Conservation (phyloP, 2,888 invertebrate species). For the Aphrophora alni region DNA sequence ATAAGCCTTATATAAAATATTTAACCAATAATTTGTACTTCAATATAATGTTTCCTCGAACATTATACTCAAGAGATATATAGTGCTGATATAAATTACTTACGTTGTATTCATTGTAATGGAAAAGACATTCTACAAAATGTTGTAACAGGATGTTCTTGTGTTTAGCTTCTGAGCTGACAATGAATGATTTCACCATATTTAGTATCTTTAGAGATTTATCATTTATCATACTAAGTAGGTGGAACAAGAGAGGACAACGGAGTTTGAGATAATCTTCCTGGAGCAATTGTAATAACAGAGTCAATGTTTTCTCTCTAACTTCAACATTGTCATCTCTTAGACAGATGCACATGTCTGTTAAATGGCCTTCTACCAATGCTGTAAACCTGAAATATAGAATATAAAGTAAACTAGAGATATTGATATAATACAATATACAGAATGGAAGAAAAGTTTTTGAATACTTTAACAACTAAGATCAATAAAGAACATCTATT, state of each 20-base stretch:
- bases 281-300: conserved; percentile 72
- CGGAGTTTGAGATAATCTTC: conserved; percentile 75
- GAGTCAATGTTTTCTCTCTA: conserved; percentile 68
- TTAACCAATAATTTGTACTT: no score
- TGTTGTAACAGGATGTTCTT: conserved; percentile 68
- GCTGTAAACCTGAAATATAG: conserved; percentile 66
- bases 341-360: conserved; percentile 69
- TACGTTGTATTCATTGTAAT: conserved; percentile 63
- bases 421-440: no score
- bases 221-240: conserved; percentile 67
- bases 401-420: no score
- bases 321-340: conserved; percentile 63
- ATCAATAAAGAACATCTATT: no score
- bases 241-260: conserved; percentile 71
- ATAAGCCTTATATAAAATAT: no score
- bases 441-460: no score
- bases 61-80: no score
- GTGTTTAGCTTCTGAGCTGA: conserved; percentile 67
- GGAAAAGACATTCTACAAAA: conserved; percentile 74
- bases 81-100: not conserved
- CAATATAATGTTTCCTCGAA: no score
- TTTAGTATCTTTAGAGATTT: conserved; percentile 63
- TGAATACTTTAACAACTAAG: no score
- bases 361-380: conserved; percentile 70
- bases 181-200: conserved; percentile 70